phyloP scores from a whole-genome alignment of 2,113 vertebrate species.

The Paralichthys olivaceus region DNA sequence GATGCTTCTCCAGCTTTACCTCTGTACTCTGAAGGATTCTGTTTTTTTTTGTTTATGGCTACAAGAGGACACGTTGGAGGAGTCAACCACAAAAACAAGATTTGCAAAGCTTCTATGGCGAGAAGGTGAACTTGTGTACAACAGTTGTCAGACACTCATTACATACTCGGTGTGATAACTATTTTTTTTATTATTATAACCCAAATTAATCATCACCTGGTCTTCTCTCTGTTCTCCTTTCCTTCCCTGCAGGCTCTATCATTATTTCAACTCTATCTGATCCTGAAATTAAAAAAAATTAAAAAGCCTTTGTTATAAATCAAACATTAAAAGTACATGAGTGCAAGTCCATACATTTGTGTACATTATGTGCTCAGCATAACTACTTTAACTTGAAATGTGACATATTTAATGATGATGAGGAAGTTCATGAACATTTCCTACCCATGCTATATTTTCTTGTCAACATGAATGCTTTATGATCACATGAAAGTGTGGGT shows the following conservation, averaged over 20 bases:
- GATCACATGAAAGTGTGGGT: slow-evolving; percentile 11
- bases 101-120: slow-evolving; percentile 26
- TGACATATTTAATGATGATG: slow-evolving; percentile 32
- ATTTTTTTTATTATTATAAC: slow-evolving; percentile 18
- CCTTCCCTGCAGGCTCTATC: slow-evolving; percentile 44
- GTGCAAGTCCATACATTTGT: too few relatives aligned
- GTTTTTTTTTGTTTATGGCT: slow-evolving; percentile 22
- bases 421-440: slow-evolving; percentile 30
- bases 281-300: background rate
- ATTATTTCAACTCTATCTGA: slow-evolving; percentile 44
- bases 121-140: slow-evolving; percentile 51
- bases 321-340: slow-evolving; percentile 21
- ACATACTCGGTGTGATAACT: slow-evolving; percentile 49
- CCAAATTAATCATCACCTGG: slow-evolving; percentile 45
- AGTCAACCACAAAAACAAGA: slow-evolving; percentile 19
- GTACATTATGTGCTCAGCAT: slow-evolving; percentile 36
- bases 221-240: slow-evolving; percentile 7
- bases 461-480: slow-evolving; percentile 13
- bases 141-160: slow-evolving; percentile 54
- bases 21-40: background rate
- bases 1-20: slow-evolving; percentile 14
- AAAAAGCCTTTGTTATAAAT: too few relatives aligned
- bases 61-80: slow-evolving; percentile 8
- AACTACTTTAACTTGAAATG: slow-evolving; percentile 37
- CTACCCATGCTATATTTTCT: background rate